Evolutionary conservation across 2,797 vertebrate species (phyloP).

Genomic region (Corythornis leucogaster): DNA sequence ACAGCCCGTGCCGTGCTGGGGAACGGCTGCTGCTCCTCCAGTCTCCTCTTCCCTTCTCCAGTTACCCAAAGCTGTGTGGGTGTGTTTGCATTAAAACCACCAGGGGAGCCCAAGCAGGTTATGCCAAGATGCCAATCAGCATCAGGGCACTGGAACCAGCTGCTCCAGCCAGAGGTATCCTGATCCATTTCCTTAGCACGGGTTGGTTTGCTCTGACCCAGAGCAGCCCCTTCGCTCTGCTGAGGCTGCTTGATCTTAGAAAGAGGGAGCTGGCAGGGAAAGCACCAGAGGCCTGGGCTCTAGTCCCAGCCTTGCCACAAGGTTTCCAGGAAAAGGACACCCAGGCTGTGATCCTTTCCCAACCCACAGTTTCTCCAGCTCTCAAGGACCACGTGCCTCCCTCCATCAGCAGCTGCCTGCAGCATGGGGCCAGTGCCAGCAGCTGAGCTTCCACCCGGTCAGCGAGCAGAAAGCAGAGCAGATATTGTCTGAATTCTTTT

Average conservation of each 20-base stretch:
- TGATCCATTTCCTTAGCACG: rapidly evolving
- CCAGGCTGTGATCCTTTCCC: background rate
- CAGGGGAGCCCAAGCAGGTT: rapidly evolving
- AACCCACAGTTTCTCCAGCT: background rate
- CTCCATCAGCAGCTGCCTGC: background rate
- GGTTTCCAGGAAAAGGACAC: constrained; percentile 39
- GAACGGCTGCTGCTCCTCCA: background rate
- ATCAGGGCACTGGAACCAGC: background rate
- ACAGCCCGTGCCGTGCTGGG: rapidly evolving
- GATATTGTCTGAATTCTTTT: background rate
- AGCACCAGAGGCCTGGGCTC: background rate
- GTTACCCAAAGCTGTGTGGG: background rate
- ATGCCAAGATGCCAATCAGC: background rate
- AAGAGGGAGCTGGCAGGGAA: constrained; percentile 24
- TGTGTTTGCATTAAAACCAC: background rate
- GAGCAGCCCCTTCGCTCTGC: background rate
- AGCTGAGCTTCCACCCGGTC: background rate
- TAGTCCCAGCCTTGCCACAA: constrained; percentile 9
- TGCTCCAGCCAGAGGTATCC: background rate
- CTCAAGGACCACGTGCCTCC: rapidly evolving
- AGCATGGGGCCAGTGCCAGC: rapidly evolving
- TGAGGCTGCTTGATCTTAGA: background rate
- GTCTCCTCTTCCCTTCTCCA: background rate
- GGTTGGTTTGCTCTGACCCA: background rate
- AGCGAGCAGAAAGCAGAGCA: background rate